Conservation (phyloP, 2,113 vertebrate species). For the Urocitellus parryii region DNA sequence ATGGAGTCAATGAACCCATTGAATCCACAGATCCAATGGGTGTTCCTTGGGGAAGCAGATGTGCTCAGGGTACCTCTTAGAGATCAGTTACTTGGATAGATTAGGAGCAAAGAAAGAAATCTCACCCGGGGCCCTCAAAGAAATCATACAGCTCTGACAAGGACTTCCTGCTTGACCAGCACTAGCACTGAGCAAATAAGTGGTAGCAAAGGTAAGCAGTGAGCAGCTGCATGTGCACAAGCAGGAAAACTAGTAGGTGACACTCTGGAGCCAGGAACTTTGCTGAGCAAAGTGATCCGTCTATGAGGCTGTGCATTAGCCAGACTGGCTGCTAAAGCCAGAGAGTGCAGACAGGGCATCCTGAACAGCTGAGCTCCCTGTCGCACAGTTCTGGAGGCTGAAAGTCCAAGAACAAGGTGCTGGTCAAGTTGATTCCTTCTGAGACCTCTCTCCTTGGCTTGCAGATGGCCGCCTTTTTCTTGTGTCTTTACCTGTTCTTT, state of each 20-base stretch:
- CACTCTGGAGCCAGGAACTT: neutral
- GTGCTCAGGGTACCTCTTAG: neutral
- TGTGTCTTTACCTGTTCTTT: fast-evolving
- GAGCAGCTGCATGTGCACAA: too few species aligned
- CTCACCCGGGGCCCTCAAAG: neutral
- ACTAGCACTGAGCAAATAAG: neutral
- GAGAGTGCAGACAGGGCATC: fast-evolving
- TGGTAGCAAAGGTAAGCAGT: too few species aligned
- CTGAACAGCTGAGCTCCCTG: neutral
- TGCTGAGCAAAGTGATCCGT: neutral
- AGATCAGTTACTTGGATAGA: neutral
- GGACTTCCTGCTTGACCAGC: neutral
- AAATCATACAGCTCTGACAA: neutral
- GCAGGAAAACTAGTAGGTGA: too few species aligned
- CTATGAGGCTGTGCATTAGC: neutral
- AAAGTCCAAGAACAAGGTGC: neutral
- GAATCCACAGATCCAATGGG: too few species aligned
- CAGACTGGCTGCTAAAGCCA: neutral
- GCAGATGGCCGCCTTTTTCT: neutral
- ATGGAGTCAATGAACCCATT: neutral
- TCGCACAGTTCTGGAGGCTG: neutral
- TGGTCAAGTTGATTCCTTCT: neutral
- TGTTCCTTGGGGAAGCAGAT: too few species aligned
- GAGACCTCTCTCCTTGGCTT: neutral
- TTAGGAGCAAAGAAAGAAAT: neutral